Percentiles rank a stretch among this genome's conserved stretches.
These are phyloP conservation scores for Falco peregrinus DNA, from an alignment of 2,797 vertebrate species.

Conservation along the genomic window DNA sequence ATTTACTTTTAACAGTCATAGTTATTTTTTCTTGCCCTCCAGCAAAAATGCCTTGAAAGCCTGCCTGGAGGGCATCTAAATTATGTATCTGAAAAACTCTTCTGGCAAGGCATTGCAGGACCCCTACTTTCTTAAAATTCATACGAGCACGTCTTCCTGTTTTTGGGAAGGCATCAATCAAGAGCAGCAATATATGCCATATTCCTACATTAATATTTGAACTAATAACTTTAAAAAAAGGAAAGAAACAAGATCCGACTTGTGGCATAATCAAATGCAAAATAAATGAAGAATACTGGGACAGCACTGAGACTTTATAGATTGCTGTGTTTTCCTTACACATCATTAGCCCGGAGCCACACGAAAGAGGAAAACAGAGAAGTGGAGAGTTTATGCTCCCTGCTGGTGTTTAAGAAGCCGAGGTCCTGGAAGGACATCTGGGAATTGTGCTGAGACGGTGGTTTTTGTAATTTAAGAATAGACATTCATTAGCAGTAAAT, in stretches of 20 bases:
- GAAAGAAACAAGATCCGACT: slow-evolving; percentile 94
- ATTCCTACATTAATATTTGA: slow-evolving; percentile 99
- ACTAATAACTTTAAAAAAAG: slow-evolving; percentile 97
- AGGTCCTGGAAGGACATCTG: slow-evolving; percentile 90
- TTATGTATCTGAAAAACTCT: slow-evolving; percentile 99
- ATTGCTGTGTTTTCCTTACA: slow-evolving; percentile 91
- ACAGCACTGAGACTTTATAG: slow-evolving; percentile 87
- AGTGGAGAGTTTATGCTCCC: slow-evolving; percentile 89
- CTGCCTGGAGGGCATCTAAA: slow-evolving; percentile 99
- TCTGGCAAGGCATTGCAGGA: slow-evolving; percentile 94
- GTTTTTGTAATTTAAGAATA: slow-evolving; percentile 94
- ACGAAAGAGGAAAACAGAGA: slow-evolving; percentile 90
- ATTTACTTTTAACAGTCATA: slow-evolving; percentile 99
- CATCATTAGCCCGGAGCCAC: slow-evolving; percentile 94
- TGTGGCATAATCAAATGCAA: slow-evolving; percentile 97
- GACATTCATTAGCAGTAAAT: slow-evolving; percentile 96
- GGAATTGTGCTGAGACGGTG: slow-evolving; percentile 85
- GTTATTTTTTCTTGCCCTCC: slow-evolving; percentile 99
- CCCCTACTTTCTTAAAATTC: slow-evolving; percentile 96
- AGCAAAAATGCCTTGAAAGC: slow-evolving; percentile 99
- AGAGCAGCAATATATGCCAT: slow-evolving; percentile 92
- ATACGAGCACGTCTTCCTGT: slow-evolving; percentile 95
- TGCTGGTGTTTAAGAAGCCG: slow-evolving; percentile 90
- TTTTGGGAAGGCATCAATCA: slow-evolving; percentile 99
- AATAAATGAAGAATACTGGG: slow-evolving; percentile 98